phyloP scores from a whole-genome alignment of 2,797 vertebrate genomes.

The Australoheros facetus region DNA sequence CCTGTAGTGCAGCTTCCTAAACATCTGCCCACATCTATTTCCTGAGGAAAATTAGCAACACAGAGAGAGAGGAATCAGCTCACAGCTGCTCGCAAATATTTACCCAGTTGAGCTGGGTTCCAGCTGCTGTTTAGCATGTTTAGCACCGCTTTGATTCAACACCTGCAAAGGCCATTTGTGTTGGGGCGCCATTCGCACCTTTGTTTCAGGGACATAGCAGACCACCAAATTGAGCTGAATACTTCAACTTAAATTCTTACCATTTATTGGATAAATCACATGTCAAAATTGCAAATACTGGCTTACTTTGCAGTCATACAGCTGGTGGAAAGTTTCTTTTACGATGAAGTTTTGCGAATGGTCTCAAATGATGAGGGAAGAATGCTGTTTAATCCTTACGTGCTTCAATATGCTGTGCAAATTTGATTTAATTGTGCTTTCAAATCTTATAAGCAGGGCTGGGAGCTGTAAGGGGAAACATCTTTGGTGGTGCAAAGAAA shows the following conservation, averaged over 20 bases:
- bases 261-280: neutral
- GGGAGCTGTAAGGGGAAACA: neutral
- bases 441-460: neutral
- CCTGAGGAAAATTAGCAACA: conserved; percentile 90
- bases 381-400: neutral
- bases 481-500: neutral
- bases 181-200: conserved; percentile 65
- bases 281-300: neutral
- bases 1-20: conserved; percentile 85
- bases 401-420: neutral
- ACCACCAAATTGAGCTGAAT: conserved; percentile 17
- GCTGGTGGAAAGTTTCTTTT: rapidly evolving
- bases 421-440: neutral
- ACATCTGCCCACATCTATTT: conserved; percentile 91
- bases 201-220: conserved; percentile 34
- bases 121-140: conserved; percentile 66
- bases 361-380: neutral
- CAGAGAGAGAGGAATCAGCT: conserved; percentile 76
- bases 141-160: conserved; percentile 73
- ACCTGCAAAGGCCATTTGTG: conserved; percentile 79
- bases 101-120: conserved; percentile 44
- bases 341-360: neutral
- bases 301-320: neutral
- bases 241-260: neutral
- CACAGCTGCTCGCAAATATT: conserved; percentile 77